Conservation (phyloP, 2,797 vertebrate genomes). For the Parambassis ranga region DNA sequence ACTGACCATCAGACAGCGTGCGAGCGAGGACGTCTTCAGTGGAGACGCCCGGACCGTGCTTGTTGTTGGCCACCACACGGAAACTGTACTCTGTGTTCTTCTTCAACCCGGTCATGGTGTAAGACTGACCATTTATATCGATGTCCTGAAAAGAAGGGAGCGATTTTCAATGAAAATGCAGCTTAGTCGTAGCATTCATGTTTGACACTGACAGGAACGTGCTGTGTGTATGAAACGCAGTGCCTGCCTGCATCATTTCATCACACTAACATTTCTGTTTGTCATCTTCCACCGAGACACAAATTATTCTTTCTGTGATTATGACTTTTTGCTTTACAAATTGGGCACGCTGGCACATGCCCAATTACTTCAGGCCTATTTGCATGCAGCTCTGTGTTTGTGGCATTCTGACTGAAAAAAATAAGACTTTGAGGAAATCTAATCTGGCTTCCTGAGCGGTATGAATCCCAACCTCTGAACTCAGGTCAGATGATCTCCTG, state of each 20-base stretch:
- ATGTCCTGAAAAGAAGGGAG: slow-evolving; percentile 81
- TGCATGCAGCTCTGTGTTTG: slow-evolving; percentile 35
- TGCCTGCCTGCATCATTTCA: slow-evolving; percentile 21
- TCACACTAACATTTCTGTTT: slow-evolving; percentile 30
- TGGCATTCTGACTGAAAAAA: slow-evolving; percentile 35
- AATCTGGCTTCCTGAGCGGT: neutral
- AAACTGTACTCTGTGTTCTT: slow-evolving; percentile 95
- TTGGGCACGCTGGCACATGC: slow-evolving; percentile 12
- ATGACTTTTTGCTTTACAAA: slow-evolving; percentile 43
- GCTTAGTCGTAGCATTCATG: too few relatives aligned
- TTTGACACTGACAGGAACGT: neutral
- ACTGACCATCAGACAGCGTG: slow-evolving; percentile 92
- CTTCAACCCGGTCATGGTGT: slow-evolving; percentile 87
- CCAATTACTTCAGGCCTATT: slow-evolving; percentile 37
- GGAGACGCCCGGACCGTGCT: slow-evolving; percentile 94
- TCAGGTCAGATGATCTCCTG: slow-evolving; percentile 11
- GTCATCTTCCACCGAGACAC: slow-evolving; percentile 28
- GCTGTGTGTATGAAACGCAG: neutral
- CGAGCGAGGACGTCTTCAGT: slow-evolving; percentile 88
- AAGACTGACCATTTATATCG: slow-evolving; percentile 85
- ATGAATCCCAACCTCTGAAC: slow-evolving; percentile 10
- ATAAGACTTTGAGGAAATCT: slow-evolving; percentile 2
- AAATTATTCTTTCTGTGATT: slow-evolving; percentile 43
- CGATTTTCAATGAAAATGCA: neutral
- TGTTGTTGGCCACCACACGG: slow-evolving; percentile 95